Conservation (phyloP, 2,113 vertebrate species). For the Sturnus vulgaris region DNA sequence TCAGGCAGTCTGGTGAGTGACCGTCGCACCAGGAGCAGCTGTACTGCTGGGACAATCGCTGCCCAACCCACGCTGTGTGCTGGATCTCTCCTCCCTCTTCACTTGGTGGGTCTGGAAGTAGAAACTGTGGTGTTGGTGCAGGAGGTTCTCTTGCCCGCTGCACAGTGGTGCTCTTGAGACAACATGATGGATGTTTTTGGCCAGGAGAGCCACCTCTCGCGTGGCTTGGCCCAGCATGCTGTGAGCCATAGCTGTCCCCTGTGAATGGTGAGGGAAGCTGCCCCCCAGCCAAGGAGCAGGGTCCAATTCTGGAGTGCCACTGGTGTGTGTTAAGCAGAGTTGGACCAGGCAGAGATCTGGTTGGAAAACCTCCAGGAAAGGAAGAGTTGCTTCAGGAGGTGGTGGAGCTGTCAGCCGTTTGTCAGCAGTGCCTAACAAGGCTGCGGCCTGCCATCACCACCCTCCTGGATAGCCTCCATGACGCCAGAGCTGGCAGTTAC, state of each 20-base stretch:
- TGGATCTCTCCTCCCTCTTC: background rate
- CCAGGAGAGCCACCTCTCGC: fast-evolving
- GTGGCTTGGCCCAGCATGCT: background rate
- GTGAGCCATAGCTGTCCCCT: background rate
- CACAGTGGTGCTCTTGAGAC: background rate
- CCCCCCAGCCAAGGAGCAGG: background rate
- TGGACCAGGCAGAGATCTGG: background rate
- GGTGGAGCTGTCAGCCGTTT: background rate
- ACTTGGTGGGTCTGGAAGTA: background rate
- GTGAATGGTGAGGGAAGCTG: fast-evolving
- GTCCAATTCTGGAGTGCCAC: background rate
- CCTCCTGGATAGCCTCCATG: background rate
- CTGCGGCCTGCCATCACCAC: background rate
- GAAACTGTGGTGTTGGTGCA: fast-evolving
- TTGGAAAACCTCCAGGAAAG: background rate
- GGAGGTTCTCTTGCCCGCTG: fast-evolving
- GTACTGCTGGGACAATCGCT: fast-evolving
- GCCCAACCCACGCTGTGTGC: fast-evolving
- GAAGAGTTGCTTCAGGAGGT: background rate
- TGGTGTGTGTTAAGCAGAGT: background rate
- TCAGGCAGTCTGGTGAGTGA: fast-evolving
- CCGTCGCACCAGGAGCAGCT: fast-evolving
- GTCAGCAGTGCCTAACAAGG: background rate
- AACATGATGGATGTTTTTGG: background rate
- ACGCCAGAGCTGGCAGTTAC: background rate